Evolutionary conservation across 2,113 vertebrate genomes (phyloP).

Genomic region (Phaethornis superciliosus): DNA sequence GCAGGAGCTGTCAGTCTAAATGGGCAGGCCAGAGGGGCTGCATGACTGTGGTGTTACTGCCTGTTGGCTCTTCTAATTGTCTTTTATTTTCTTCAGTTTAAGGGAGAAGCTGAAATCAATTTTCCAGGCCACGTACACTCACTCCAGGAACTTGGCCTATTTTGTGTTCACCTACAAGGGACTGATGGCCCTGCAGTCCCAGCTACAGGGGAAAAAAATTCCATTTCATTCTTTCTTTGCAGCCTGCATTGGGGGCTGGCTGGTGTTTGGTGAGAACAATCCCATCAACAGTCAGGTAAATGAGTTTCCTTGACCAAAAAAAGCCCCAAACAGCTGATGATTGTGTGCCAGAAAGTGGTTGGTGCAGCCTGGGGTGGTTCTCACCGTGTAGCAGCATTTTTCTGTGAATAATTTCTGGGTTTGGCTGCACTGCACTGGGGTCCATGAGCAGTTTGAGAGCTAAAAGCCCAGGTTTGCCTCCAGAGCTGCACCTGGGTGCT

Average conservation of each 20-base stretch:
- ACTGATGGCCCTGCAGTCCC: slow-evolving; percentile 83
- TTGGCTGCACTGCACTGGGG: background rate
- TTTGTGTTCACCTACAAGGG: slow-evolving; percentile 96
- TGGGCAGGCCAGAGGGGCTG: background rate
- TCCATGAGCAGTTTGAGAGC: fast-evolving
- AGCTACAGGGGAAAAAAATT: slow-evolving; percentile 81
- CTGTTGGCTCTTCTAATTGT: background rate
- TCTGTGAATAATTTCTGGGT: background rate
- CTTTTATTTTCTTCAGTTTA: slow-evolving; percentile 77
- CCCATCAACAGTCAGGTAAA: slow-evolving; percentile 95
- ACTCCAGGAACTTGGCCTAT: slow-evolving; percentile 89
- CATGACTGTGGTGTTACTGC: background rate
- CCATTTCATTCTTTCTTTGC: slow-evolving; percentile 92
- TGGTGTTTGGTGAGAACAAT: slow-evolving; percentile 92
- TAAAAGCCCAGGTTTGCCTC: background rate
- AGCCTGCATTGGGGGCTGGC: slow-evolving; percentile 88
- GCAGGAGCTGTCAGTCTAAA: fast-evolving
- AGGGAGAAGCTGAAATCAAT: slow-evolving; percentile 89
- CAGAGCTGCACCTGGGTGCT: background rate
- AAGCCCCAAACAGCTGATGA: background rate
- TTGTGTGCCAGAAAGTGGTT: background rate
- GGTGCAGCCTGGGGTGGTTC: background rate
- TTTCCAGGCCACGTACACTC: slow-evolving; percentile 87
- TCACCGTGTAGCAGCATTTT: fast-evolving
- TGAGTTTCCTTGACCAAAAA: background rate